These are phyloP conservation scores for Acanthiza pusilla DNA, from an alignment of 2,797 vertebrate genomes.

Conservation along the genomic window DNA sequence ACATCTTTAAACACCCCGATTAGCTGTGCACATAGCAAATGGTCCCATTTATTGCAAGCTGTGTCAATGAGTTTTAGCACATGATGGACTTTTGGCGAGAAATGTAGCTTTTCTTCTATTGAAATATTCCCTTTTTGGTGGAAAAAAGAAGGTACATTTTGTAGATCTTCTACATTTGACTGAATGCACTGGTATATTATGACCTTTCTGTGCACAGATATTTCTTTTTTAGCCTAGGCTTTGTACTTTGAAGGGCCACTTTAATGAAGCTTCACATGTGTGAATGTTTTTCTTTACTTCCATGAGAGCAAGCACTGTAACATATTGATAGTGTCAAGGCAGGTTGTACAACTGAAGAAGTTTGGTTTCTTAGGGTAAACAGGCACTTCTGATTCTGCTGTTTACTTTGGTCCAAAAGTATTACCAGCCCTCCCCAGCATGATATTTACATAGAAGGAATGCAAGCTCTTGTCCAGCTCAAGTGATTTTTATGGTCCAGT, in stretches of 20 bases:
- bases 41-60: background rate
- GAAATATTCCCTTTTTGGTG: background rate
- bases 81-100: background rate
- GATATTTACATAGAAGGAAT: slow-evolving; percentile 29
- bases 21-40: background rate
- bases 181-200: background rate
- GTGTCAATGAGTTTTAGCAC: background rate
- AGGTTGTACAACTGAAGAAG: background rate
- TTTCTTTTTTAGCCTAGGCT: background rate
- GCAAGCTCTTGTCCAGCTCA: background rate
- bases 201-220: background rate
- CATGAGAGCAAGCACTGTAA: background rate
- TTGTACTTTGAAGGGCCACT: background rate
- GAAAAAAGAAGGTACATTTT: background rate
- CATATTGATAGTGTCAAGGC: background rate
- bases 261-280: background rate
- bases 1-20: background rate
- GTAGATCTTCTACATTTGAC: background rate
- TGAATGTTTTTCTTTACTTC: background rate
- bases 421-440: background rate
- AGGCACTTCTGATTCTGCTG: background rate
- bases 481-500: slow-evolving; percentile 28
- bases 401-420: slow-evolving; percentile 9
- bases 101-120: background rate
- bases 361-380: slow-evolving; percentile 29